Base-by-base conservation (phyloP, 1,140 invertebrate genomes). In the Pogonus chalceus region DNA sequence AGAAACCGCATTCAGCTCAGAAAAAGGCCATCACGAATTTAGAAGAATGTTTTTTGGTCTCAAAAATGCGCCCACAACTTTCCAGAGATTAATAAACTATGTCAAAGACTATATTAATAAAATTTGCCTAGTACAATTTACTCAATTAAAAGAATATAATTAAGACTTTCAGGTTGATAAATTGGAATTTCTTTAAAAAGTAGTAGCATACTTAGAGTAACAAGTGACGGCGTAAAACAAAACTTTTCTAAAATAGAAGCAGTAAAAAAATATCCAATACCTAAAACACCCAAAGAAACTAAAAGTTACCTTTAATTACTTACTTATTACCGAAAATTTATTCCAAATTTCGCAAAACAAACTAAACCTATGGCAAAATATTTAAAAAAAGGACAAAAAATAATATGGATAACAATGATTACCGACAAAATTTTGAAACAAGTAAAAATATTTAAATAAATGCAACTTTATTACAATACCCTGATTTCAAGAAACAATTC, bases 1-100 rank as follows among this genome's bases (percentile, higher is more conserved):
- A 7, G 78, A 76, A 64, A 79, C 75, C 0, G 74, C 73, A 0
- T 78, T 79, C 60, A 58, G 56, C 2, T 62, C 59, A 21, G 49
- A 63, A 35, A 53, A 61, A 39, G 69, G 66, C 0, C 65, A 69
- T 57, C 70, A 65, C 39, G 65, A 69, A 52, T 76, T 70, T 51
- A 37, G 57, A 2, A 39, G 69, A 43, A 70, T 75, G 68, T 68
- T 70, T 1, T 74, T 72, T 56, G 72, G 72, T 1, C 51, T 75
- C 1, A 66, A 66, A 48, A 71, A 70, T 43, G 67, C 68, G 0
- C 69, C 72, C 1, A 61, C 65, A 0, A 72, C 72, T 4, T 76
- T 76, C 54, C 71, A 76, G 56, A 51, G 68, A n/a, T 47, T 68
- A 12, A 73, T 76, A 62, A 64, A 70, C 43, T 57, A 55, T 18